Conservation (phyloP, 2,888 invertebrate genomes). For the Apamea epomidion region DNA sequence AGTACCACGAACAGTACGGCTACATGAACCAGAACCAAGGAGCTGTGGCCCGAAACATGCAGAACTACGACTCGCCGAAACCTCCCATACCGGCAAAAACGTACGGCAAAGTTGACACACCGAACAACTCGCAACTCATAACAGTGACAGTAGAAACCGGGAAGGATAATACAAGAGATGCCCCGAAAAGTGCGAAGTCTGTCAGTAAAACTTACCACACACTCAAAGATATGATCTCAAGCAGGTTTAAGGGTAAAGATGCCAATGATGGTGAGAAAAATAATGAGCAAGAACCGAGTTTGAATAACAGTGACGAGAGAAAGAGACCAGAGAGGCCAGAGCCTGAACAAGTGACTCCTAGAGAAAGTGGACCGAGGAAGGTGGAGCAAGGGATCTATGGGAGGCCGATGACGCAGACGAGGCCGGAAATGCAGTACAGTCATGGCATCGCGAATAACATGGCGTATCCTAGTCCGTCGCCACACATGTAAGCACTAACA, state of each 20-base stretch:
- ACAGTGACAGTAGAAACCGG: slow-evolving; percentile 91
- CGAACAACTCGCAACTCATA: slow-evolving; percentile 88
- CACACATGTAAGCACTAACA: slow-evolving; percentile 80
- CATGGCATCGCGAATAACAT: slow-evolving; percentile 85
- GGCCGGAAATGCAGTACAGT: slow-evolving; percentile 87
- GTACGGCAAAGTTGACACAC: slow-evolving; percentile 82
- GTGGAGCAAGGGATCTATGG: slow-evolving; percentile 92
- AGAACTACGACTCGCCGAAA: slow-evolving; percentile 86
- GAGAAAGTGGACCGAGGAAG: slow-evolving; percentile 86
- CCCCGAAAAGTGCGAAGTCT: slow-evolving; percentile 91
- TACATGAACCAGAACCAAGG: slow-evolving; percentile 86
- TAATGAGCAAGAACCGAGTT: slow-evolving; percentile 87
- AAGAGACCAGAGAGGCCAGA: slow-evolving; percentile 85
- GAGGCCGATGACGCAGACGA: slow-evolving; percentile 89
- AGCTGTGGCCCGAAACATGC: slow-evolving; percentile 81
- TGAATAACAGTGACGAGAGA: slow-evolving; percentile 92
- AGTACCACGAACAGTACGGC: slow-evolving; percentile 90
- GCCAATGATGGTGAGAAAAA: slow-evolving; percentile 88
- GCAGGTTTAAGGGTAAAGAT: slow-evolving; percentile 93
- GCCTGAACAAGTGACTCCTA: slow-evolving; percentile 85
- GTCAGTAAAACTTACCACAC: slow-evolving; percentile 95
- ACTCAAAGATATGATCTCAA: slow-evolving; percentile 95
- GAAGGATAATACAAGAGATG: slow-evolving; percentile 90
- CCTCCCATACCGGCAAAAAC: slow-evolving; percentile 89
- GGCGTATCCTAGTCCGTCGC: slow-evolving; percentile 86